Conservation (phyloP, 2,888 invertebrate species). For the Drosophila yooni region DNA sequence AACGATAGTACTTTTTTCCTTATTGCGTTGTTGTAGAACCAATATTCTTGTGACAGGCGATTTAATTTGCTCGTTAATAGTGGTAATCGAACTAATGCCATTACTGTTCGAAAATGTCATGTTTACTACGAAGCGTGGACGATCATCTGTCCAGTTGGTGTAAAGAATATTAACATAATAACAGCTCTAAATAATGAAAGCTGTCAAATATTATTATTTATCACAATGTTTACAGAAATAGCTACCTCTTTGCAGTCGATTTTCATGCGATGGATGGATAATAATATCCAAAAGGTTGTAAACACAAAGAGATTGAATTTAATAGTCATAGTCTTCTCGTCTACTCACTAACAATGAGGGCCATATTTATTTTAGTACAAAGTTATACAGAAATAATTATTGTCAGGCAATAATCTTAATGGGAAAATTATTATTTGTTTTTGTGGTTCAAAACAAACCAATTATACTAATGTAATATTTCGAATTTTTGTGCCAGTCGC, state of each 20-base stretch:
- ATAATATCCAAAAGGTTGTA: slow-evolving; percentile 3
- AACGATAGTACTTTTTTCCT: slow-evolving; percentile 48
- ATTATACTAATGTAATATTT: slow-evolving; percentile 50
- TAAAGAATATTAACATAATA: slow-evolving; percentile 47
- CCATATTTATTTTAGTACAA: slow-evolving; percentile 4
- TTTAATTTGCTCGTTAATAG: slow-evolving; percentile 55
- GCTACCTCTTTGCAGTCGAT: slow-evolving; percentile 46
- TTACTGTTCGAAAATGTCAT: slow-evolving; percentile 69
- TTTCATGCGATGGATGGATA: slow-evolving; percentile 7
- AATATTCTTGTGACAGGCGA: slow-evolving; percentile 54
- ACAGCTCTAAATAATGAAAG: slow-evolving; percentile 55
- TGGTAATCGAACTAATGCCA: slow-evolving; percentile 64
- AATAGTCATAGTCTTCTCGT: slow-evolving; percentile 21
- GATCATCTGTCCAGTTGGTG: slow-evolving; percentile 70
- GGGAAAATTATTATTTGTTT: slow-evolving; percentile 12
- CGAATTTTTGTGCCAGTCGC: slow-evolving; percentile 51
- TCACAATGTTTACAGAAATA: background rate
- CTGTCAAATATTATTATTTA: background rate
- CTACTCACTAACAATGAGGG: background rate
- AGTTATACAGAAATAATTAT: slow-evolving; percentile 7
- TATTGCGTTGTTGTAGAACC: slow-evolving; percentile 42
- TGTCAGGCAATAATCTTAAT: slow-evolving; percentile 29
- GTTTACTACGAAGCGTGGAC: slow-evolving; percentile 65
- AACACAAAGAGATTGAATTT: background rate
- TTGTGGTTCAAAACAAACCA: slow-evolving; percentile 31